Conservation (phyloP, 2,113 vertebrate genomes). For the Zapus hudsonius region DNA sequence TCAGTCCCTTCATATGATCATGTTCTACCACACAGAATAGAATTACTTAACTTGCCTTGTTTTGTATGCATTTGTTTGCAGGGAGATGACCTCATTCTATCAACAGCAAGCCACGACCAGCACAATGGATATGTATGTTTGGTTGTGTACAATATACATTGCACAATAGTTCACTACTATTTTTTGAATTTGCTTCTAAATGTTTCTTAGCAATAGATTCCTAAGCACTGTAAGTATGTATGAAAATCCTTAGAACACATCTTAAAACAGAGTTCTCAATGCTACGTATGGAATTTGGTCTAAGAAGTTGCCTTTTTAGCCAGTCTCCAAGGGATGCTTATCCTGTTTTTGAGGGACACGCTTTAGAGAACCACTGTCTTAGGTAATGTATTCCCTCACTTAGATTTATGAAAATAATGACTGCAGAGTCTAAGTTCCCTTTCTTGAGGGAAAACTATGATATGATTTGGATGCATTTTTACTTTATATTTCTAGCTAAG, state of each 20-base stretch:
- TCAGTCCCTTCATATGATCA: neutral
- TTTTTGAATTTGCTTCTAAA: neutral
- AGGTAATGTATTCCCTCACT: neutral
- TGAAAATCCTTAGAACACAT: neutral
- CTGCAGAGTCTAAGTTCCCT: neutral
- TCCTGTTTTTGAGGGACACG: neutral
- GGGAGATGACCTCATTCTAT: neutral
- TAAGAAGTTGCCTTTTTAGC: neutral
- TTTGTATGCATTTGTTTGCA: neutral
- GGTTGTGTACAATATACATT: too few species aligned
- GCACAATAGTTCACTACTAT: too few species aligned
- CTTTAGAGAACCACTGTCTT: neutral
- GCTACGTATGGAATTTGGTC: rapidly evolving
- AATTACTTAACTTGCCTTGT: neutral
- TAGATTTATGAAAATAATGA: neutral
- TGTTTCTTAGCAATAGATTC: neutral
- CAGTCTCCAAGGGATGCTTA: rapidly evolving
- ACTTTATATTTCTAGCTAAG: neutral
- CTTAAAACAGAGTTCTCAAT: neutral
- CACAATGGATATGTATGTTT: neutral
- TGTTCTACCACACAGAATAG: neutral
- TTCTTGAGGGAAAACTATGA: neutral
- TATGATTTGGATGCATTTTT: neutral
- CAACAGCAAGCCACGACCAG: neutral
- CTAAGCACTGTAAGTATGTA: neutral